Base-by-base conservation (phyloP, 2,113 vertebrate species). In the Rhadina sibilatrix region DNA sequence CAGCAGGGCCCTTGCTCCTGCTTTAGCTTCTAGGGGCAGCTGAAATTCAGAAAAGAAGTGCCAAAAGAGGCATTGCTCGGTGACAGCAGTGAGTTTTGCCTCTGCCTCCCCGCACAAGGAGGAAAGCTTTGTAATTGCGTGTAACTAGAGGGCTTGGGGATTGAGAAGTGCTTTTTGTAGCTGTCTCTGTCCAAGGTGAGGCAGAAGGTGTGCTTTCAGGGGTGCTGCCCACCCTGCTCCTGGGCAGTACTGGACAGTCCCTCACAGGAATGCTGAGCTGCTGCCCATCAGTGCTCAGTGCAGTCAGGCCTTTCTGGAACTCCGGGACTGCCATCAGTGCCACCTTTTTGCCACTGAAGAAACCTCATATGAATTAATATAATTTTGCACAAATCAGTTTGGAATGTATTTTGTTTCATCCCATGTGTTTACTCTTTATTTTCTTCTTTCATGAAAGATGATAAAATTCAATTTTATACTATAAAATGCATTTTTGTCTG, bases 181-280 rank as follows among this genome's bases (percentile, higher is more conserved):
- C 1, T 38, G 49, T 15, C 15, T 12, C 31, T 53, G 15, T 4
- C 28, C 49, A 16, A 11, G 54, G 24, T 2, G 8, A 20, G 57
- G 21, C 4, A 2, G 35, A 8, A 44, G 40, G 10, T 19, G 47
- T 38, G 53, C 40, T 63, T 8, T 27, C 25, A 40, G 22, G n/a
- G 35, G 7, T 35, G 5, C 52, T 66, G 46, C 40, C 54, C 42
- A 30, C n/a, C 37, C 28, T 38, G n/a, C n/a, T 61, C 27, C 28
- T 20, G 44, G 37, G 53, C 19, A 21, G 1, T 5, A 4, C 1
- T 6, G 38, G 21, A 16, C 38, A 19, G 50, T 30, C 50, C 24
- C 25, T 20, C 1, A 0, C 2, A 3, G 35, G 15, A 28, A 7
- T 8, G 15, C 72, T 42, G 10, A 31, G 23, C n/a, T 31, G 27